A percentile compares a stretch with the other conserved stretches of the same genome.
Evolutionary conservation across 1,140 invertebrate genomes (phyloP).

Genomic region (Mya arenaria): DNA sequence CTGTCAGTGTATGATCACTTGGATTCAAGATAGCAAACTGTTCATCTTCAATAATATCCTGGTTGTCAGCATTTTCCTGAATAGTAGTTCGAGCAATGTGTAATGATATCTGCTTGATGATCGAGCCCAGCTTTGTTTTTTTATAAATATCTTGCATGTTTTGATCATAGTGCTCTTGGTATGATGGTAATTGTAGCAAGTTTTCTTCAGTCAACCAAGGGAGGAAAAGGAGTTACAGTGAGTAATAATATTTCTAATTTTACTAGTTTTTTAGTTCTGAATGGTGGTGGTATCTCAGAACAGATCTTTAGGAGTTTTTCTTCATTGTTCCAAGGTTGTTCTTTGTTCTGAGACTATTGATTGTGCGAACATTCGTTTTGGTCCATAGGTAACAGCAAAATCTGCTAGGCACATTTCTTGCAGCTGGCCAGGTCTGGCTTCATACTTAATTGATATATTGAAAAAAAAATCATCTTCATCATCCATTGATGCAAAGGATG

Average conservation of each 20-base stretch:
- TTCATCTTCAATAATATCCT: neutral
- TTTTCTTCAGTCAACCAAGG: constrained; percentile 38
- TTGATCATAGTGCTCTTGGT: constrained; percentile 16
- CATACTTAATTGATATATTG: neutral
- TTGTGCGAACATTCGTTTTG: neutral
- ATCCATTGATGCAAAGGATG: constrained; percentile 3
- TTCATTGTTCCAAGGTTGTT: constrained; percentile 23
- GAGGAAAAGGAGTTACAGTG: constrained; percentile 20
- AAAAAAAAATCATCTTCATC: constrained; percentile 25
- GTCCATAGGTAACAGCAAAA: constrained; percentile 15
- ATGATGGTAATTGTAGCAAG: neutral
- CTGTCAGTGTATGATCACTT: neutral
- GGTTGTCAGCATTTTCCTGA: constrained; percentile 31
- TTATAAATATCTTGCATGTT: constrained; percentile 30
- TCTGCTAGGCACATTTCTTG: constrained; percentile 21
- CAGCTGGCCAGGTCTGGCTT: neutral
- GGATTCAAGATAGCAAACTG: constrained; percentile 1
- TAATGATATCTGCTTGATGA: constrained; percentile 1
- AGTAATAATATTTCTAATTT: constrained; percentile 31
- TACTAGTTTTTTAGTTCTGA: constrained; percentile 29
- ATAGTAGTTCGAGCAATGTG: neutral
- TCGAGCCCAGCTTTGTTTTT: constrained; percentile 32
- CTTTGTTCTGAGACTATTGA: neutral
- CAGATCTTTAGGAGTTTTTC: constrained; percentile 9
- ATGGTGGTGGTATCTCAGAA: constrained; percentile 38